Base-by-base conservation (phyloP, 2,888 invertebrate species). In the Clusia tigrina region DNA sequence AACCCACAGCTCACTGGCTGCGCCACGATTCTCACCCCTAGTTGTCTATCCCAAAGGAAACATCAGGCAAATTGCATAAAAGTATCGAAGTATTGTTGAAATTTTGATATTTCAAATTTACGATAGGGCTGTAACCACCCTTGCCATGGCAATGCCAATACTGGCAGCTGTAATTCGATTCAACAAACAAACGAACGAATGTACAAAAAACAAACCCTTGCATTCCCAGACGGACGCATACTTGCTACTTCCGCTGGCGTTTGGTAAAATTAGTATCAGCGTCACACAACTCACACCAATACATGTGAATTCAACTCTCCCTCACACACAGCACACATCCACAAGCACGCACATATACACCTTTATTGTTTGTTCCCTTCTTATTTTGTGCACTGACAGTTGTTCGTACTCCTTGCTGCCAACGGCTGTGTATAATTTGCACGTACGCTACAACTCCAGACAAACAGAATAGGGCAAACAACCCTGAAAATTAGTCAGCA, bases 161-260 rank as follows among this genome's bases (percentile, higher is more conserved):
- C 20, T 42, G 48, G 22, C 48, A 48, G 48, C 48, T 48, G 48
- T 48, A 48, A 48, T 20, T 48, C 48, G 48, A 48, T 48, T 48
- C 48, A 22, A 48, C 48, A 20, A 5, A 48, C 5, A 18, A 15
- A 48, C n/a, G n/a, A n/a, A n/a, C n/a, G n/a, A 48, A 48, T 3
- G 22, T 20, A 48, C 5, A 22, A 18, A 18, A 3, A 48, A 48
- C 18, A 48, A 18, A 5, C n/a, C n/a, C 20, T 48, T 18, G 48
- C 48, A 18, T 20, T 15, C 20, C 48, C 48, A 48, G 48, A 48
- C 48, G 48, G 48, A n/a, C 42, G 12, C 42, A n/a, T n/a, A 15
- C 12, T n/a, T 42, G 42, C n/a, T 42, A 42, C 42, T 42, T 42
- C 42, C 42, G 42, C 42, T 42, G 3, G 12, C 42, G 9, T 42